Conservation (phyloP, 2,888 invertebrate species). For the Ashinkailepas kermadecensis region DNA sequence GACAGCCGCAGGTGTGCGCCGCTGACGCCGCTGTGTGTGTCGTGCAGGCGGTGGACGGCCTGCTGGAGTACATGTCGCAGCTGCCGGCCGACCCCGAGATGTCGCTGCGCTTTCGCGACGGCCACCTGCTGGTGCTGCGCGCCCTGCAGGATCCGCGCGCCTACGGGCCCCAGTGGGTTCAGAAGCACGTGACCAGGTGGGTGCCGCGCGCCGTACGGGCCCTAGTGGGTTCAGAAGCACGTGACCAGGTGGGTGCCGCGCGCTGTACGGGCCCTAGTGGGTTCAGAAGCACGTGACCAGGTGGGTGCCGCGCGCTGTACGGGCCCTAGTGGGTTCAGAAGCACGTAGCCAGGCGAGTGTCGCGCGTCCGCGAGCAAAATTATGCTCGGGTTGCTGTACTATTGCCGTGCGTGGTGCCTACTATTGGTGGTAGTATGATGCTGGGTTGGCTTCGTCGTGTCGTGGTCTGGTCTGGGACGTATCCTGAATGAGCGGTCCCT, state of each 20-base stretch:
- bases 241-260: conserved; percentile 45
- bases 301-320: conserved; percentile 42
- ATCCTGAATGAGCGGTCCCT: too few species aligned
- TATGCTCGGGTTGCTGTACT: too few species aligned
- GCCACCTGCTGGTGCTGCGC: conserved; percentile 80
- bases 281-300: conserved; percentile 85
- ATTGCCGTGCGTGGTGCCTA: too few species aligned
- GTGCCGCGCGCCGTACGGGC: conserved; percentile 20
- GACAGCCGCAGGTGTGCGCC: too few species aligned
- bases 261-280: conserved; percentile 81
- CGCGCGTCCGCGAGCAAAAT: too few species aligned
- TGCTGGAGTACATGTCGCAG: conserved; percentile 59
- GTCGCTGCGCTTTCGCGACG: conserved; percentile 77
- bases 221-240: not conserved
- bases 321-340: not conserved
- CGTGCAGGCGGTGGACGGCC: conserved; percentile 70
- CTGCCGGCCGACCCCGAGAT: conserved; percentile 46
- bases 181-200: conserved; percentile 80
- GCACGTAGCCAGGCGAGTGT: not conserved
- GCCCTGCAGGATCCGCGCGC: conserved; percentile 78
- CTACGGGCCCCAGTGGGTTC: conserved; percentile 83
- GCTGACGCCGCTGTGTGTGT: too few species aligned
- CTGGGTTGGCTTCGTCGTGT: too few species aligned
- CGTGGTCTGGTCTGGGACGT: too few species aligned
- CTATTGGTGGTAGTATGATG: too few species aligned